These are phyloP conservation scores for Bolborhynchus lineola DNA, from an alignment of 2,113 vertebrate genomes.

Conservation along the genomic window DNA sequence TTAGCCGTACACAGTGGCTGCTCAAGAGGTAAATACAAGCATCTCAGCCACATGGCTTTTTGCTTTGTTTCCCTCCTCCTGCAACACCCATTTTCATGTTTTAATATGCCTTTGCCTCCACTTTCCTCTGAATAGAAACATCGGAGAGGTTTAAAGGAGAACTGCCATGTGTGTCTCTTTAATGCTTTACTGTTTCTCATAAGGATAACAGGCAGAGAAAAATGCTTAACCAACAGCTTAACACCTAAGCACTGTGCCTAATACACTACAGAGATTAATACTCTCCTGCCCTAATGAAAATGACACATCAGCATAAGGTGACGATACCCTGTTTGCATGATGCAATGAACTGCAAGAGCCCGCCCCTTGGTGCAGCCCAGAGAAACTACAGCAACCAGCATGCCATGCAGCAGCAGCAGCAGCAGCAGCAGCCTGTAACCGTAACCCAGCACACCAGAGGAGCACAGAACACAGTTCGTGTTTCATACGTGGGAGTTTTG, in stretches of 20 bases:
- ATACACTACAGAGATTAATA: background rate
- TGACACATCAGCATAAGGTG: background rate
- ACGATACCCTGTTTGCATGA: background rate
- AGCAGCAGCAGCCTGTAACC: background rate
- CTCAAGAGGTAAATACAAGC: background rate
- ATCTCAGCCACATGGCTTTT: background rate
- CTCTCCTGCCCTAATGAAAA: background rate
- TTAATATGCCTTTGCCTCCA: background rate
- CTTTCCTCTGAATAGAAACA: background rate
- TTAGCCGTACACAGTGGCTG: background rate
- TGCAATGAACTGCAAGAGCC: background rate
- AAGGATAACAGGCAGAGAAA: background rate
- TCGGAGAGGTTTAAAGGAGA: background rate
- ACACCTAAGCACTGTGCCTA: background rate
- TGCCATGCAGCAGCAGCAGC: rapidly evolving
- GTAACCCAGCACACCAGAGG: background rate
- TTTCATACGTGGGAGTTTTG: rapidly evolving
- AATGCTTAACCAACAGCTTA: background rate
- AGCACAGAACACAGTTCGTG: rapidly evolving
- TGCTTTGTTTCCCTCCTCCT: background rate
- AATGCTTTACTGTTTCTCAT: background rate
- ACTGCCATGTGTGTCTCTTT: background rate
- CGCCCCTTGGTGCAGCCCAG: background rate
- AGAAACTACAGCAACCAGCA: background rate
- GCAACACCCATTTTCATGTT: background rate